Base-by-base conservation (phyloP, 2,797 vertebrate species). In the Arnoldichthys spilopterus region DNA sequence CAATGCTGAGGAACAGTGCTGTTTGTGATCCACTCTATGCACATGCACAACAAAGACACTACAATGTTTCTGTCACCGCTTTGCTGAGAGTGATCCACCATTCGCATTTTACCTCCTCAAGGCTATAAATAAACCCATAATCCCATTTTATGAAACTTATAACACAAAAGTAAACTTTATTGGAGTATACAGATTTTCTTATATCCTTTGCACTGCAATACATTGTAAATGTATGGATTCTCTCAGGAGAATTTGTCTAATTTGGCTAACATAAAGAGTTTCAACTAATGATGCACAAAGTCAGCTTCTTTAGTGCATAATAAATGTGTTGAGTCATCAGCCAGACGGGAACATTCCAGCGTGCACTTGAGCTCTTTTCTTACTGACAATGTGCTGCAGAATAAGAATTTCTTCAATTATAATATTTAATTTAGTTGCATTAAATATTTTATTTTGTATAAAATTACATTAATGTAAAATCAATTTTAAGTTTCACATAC, bases 351-450 rank as follows among this genome's bases (percentile, higher is more conserved):
- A 30, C 66, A 49, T 34, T 63, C 30, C 61, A 22, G 11, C 22
- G 11, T 40, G 34, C 4, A 40, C 3, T 12, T 64, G 0, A 64
- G 18, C 12, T 63, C 20, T 20, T 37, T 40, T 22, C 9, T 20
- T n/a, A 0, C 1, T n/a, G 34, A 63, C 32, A 34, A 59, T 59
- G 26, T 30, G 56, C 24, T 24, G 53, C 16, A 16, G 63, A 47
- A 26, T 15, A 72, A 72, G 62, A 45, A 3, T 32, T 59, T 51
- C 47, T 34, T 8, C 32, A 54, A 37, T 62, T 70, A 18, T 28
- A 77, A 78, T 22, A 64, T 74, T 62, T 71, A 0, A 77, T 72
- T 78, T 67, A 64, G 67, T 0, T 4, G 22, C 12, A 61, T 59
- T 24, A 34, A 54, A 72, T 22, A 4, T 28, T 40, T 45, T 8